Conservation (phyloP, 2,888 invertebrate genomes). For the Pseudococcus longispinus region DNA sequence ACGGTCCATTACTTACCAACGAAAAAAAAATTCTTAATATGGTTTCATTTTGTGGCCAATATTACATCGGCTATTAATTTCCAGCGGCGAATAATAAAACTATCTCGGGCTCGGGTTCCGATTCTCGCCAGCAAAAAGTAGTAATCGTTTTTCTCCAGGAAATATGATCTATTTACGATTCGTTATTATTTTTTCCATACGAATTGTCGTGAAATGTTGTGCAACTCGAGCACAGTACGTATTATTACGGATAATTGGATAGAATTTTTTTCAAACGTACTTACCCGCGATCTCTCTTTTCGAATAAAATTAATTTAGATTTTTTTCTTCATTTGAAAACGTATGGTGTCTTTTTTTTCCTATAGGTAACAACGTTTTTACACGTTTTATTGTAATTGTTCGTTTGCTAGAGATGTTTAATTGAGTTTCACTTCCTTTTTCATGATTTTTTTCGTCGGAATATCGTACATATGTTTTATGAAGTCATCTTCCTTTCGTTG, state of each 20-base stretch:
- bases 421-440: constrained; percentile 5
- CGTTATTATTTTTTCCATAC: neutral
- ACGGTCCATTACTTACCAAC: neutral
- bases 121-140: neutral
- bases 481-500: neutral
- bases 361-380: neutral
- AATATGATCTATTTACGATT: constrained; percentile 9
- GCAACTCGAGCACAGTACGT: neutral
- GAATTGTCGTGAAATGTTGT: neutral
- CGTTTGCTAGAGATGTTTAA: neutral
- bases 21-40: neutral
- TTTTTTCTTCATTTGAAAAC: neutral
- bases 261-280: neutral
- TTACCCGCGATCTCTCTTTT: neutral
- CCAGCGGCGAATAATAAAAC: constrained; percentile 13
- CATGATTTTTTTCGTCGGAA: neutral
- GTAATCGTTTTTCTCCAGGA: neutral
- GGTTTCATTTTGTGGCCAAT: neutral
- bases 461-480: neutral
- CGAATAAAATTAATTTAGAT: neutral
- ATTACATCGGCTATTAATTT: neutral
- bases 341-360: neutral
- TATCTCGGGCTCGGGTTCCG: neutral
- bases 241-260: neutral
- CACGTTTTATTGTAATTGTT: neutral